phyloP scores from a whole-genome alignment of 2,888 invertebrate species.

The Calliphora vomitoria region DNA sequence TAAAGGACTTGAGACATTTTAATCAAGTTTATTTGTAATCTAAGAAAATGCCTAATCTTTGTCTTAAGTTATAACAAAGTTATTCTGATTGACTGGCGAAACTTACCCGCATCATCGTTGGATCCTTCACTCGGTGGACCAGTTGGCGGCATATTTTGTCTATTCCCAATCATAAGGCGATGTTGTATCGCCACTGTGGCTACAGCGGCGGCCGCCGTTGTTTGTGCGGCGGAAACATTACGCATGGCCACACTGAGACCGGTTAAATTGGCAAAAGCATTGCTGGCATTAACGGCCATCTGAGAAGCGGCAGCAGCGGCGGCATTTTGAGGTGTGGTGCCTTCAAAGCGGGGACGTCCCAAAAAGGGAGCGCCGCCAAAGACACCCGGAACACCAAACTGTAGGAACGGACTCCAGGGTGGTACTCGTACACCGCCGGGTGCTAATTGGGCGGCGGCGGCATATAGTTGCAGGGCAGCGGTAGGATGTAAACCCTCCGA shows the following conservation, averaged over 20 bases:
- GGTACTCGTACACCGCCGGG: constrained; percentile 83
- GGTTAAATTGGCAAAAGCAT: constrained; percentile 83
- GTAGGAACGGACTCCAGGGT: constrained; percentile 83
- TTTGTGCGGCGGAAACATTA: constrained; percentile 83
- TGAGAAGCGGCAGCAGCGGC: constrained; percentile 82
- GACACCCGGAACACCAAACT: constrained; percentile 83
- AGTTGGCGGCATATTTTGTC: constrained; percentile 81
- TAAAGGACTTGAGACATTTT: no score
- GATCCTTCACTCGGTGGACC: constrained; percentile 84
- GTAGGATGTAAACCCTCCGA: constrained; percentile 83
- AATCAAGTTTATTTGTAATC: no score
- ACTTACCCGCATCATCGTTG: constrained; percentile 83
- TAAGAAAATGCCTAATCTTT: no score
- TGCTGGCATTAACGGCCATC: constrained; percentile 82
- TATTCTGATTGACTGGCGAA: background rate
- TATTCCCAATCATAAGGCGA: constrained; percentile 82
- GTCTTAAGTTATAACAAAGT: no score
- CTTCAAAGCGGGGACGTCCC: constrained; percentile 81
- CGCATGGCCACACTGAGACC: constrained; percentile 83
- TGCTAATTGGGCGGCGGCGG: constrained; percentile 83
- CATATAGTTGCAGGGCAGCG: constrained; percentile 82
- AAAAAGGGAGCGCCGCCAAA: constrained; percentile 82
- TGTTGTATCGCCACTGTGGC: constrained; percentile 83
- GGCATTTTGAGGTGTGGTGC: constrained; percentile 79
- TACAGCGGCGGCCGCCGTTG: constrained; percentile 83